Base-by-base conservation (phyloP, 2,888 invertebrate genomes). In the Colostygia pectinataria region DNA sequence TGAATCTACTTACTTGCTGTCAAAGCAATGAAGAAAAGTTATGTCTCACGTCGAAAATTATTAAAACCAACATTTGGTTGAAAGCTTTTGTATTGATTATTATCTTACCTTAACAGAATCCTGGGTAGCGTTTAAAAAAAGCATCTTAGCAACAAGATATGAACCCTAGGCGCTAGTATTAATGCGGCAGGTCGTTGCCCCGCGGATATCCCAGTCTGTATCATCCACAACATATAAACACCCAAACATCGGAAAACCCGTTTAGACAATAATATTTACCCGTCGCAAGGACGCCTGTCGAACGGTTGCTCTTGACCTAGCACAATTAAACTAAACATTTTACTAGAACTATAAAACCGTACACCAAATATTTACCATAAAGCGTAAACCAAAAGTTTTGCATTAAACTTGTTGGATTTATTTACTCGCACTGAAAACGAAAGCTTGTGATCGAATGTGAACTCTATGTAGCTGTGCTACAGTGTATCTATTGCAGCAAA, bases 351-450 rank as follows among this genome's bases (percentile, higher is more conserved):
- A 88, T 90, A 89, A 88, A 90, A 86, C 86, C 82, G 83, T 83
- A 82, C 80, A 88, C 88, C 83, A 90, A 89, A 90, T 90, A 90
- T 90, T 90, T 90, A 90, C 88, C 88, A 89, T 89, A 87, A 87
- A 88, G 84, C 87, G 89, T 89, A 88, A 89, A 89, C 88, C 87
- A 85, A 88, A 88, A 88, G 83, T 86, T 89, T 89, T 88, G 89
- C 89, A 89, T 87, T 87, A 83, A 86, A 85, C 85, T 85, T 74
- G 78, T 79, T 74, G 74, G 83, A 81, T 88, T 86, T 88, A 87
- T 88, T 87, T 87, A 86, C 82, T 77, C 73, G 66, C 63, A 69
- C 66, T 71, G 73, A 83, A 80, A 79, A 80, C 78, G 63, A 63
- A 62, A 50, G 31, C 28, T 27, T 52, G 23, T 66, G 55, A 52